phyloP scores from a whole-genome alignment of 2,113 vertebrate genomes.

The Platysternon megacephalum region DNA sequence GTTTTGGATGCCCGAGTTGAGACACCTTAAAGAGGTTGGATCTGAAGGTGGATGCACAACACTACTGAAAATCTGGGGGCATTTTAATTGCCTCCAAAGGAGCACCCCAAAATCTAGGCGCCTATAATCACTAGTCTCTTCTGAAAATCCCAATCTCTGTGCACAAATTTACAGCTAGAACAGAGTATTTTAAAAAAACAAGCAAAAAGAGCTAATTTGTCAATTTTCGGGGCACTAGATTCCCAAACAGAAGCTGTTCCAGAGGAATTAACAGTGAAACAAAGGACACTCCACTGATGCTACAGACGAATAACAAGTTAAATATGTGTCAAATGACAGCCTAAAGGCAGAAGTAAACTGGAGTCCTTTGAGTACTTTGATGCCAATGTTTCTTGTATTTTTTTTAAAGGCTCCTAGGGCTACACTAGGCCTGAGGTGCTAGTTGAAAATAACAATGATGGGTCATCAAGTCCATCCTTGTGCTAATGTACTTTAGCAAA shows the following conservation, averaged over 20 bases:
- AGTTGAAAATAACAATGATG: neutral
- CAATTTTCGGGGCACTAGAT: neutral
- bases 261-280: neutral
- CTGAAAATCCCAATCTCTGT: neutral
- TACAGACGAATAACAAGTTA: neutral
- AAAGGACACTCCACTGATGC: neutral
- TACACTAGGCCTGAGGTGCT: neutral
- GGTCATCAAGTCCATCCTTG: neutral
- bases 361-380: neutral
- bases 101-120: neutral
- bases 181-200: neutral
- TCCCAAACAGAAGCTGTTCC: neutral
- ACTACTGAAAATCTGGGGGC: neutral
- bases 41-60: neutral
- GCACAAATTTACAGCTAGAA: neutral
- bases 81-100: neutral
- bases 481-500: neutral
- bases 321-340: neutral
- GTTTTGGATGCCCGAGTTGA: neutral
- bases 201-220: neutral
- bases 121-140: neutral
- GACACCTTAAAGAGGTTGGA: neutral
- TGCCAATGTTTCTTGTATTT: neutral
- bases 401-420: neutral
- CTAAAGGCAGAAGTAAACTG: neutral